phyloP scores from a whole-genome alignment of 2,113 vertebrate genomes.

The Cyprinodon variegatus region DNA sequence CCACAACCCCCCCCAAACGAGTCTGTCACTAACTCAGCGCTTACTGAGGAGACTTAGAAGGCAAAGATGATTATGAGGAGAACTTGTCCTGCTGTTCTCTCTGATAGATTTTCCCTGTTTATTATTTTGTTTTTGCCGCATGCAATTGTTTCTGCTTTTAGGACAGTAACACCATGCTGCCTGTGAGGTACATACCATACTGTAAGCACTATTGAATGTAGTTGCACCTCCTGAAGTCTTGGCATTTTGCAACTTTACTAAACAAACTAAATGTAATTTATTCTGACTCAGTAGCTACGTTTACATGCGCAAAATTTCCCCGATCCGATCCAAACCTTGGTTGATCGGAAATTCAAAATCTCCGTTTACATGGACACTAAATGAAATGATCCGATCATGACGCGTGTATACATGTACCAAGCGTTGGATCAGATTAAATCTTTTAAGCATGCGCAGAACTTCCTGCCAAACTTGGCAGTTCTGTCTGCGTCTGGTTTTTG shows the following conservation, averaged over 20 bases:
- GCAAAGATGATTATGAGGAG: constrained; percentile 45
- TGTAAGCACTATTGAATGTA: neutral
- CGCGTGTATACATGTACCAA: too few relatives aligned
- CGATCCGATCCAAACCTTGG: too few relatives aligned
- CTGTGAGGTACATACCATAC: neutral
- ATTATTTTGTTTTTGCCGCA: neutral
- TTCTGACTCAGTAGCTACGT: neutral
- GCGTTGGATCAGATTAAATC: too few relatives aligned
- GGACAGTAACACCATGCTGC: neutral
- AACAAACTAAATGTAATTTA: neutral
- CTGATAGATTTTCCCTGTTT: constrained; percentile 3
- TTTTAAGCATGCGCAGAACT: too few relatives aligned
- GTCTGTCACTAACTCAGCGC: constrained; percentile 81
- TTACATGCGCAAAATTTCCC: too few relatives aligned
- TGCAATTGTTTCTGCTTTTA: constrained; percentile 2
- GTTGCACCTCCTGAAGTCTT: neutral
- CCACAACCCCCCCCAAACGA: constrained; percentile 78
- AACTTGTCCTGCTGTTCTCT: constrained; percentile 27
- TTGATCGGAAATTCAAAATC: too few relatives aligned
- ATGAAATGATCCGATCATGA: too few relatives aligned
- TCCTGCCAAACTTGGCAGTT: too few relatives aligned
- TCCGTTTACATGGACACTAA: too few relatives aligned
- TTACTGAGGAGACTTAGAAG: constrained; percentile 35
- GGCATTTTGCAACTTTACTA: neutral
- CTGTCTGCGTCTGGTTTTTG: too few relatives aligned